A percentile compares a stretch with the other conserved stretches of the same genome.
phyloP scores from a whole-genome alignment of 2,888 invertebrate species.

The Drosophila aldrichi region DNA sequence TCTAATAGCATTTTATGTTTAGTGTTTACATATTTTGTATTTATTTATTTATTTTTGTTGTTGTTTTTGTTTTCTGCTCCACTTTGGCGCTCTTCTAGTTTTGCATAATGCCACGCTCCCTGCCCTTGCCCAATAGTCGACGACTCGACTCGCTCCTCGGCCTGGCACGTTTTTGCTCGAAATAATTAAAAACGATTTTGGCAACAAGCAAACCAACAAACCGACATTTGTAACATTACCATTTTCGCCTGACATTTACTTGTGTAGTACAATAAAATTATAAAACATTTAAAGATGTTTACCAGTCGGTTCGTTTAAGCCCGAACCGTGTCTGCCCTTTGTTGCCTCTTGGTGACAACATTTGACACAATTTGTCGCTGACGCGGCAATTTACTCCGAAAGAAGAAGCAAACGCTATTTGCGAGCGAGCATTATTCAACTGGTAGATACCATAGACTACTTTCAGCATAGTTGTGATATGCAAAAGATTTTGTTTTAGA shows the following conservation, averaged over 20 bases:
- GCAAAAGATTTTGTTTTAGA: not conserved
- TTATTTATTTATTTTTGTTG: too few relatives aligned
- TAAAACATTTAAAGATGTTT: conserved; percentile 22
- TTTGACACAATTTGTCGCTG: conserved; percentile 74
- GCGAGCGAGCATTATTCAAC: not conserved
- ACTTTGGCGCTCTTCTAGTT: conserved; percentile 40
- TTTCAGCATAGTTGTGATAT: not conserved
- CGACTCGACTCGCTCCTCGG: not conserved
- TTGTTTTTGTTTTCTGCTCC: conserved; percentile 20
- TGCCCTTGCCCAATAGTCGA: conserved; percentile 41
- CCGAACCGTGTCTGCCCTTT: conserved; percentile 28
- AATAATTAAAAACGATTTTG: conserved; percentile 67
- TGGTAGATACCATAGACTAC: not conserved
- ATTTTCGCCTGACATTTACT: conserved; percentile 51
- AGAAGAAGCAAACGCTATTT: not conserved
- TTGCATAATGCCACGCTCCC: conserved; percentile 40
- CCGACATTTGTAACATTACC: conserved; percentile 58
- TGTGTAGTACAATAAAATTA: conserved; percentile 8
- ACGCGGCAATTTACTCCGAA: conserved; percentile 49
- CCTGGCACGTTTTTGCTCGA: conserved; percentile 52
- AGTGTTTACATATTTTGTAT: not conserved
- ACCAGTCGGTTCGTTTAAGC: conserved; percentile 15
- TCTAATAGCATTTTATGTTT: conserved; percentile 6
- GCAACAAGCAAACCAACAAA: conserved; percentile 34
- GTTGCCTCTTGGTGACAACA: conserved; percentile 60